These are phyloP conservation scores for Lerista edwardsae DNA, from an alignment of 2,797 vertebrate species.

Conservation along the genomic window DNA sequence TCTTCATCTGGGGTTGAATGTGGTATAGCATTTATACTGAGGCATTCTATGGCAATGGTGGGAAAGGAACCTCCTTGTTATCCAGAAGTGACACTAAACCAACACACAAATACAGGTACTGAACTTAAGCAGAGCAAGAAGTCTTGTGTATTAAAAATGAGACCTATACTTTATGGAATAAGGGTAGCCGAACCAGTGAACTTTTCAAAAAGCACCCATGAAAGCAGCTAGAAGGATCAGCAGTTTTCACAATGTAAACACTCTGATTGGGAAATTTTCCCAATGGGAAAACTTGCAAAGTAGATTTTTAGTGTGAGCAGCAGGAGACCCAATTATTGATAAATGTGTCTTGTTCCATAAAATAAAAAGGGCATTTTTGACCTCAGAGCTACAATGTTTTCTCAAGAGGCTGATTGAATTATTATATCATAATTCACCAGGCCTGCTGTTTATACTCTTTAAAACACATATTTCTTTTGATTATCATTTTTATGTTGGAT, in stretches of 20 bases:
- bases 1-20: too few relatives aligned
- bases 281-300: neutral
- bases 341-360: neutral
- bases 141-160: rapidly evolving
- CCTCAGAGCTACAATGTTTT: neutral
- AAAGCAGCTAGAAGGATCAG: neutral
- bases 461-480: slow-evolving; percentile 37
- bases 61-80: too few relatives aligned
- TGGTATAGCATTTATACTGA: too few relatives aligned
- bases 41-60: too few relatives aligned
- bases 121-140: neutral
- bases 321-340: neutral
- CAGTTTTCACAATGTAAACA: neutral
- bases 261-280: neutral
- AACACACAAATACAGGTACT: neutral
- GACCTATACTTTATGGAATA: neutral
- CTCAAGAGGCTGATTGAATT: slow-evolving; percentile 13
- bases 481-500: slow-evolving; percentile 1
- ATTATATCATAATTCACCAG: slow-evolving; percentile 41
- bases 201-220: neutral
- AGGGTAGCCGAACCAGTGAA: neutral
- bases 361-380: slow-evolving; percentile 25
- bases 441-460: slow-evolving; percentile 30
- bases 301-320: neutral
- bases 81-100: too few relatives aligned